Base-by-base conservation (phyloP, 2,888 invertebrate genomes). In the Polydrusus cervinus region DNA sequence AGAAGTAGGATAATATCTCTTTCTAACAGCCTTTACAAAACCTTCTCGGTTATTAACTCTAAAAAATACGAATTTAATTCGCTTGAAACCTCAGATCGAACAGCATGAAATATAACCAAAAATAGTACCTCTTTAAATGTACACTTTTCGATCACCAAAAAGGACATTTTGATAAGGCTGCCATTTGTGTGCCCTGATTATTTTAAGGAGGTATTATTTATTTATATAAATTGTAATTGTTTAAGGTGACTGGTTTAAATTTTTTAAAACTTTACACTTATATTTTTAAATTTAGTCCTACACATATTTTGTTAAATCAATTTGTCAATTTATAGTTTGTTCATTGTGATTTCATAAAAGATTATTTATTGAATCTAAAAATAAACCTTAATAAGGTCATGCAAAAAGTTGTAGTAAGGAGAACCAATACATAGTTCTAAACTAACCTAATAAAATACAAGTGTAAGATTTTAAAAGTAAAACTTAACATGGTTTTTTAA, bases 1-100 rank as follows among this genome's bases (percentile, higher is more conserved):
- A 78, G 71, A 74, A 69, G 74, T 80, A 81, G 78, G 77, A 77
- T 79, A 79, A 74, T 73, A 69, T 76, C 69, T 55, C 62, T 69
- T 74, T 62, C 62, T 64, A 57, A 64, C 64, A 74, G 53, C 61
- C 57, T 74, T 67, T 73, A 67, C 62, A 62, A 67, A 65, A 47
- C 14, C n/a, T 49, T 53, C 66, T 66, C 53, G 40, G 55, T 34
- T 34, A 67, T 55, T 51, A 18, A 53, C 53, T 40, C 38, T 53
- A 55, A 66, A 65, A 49, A 30, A 43, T 55, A 53, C 53, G 67
- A 67, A 67, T 67, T 38, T 51, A 67, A 43, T 67, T 53, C 67
- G 67, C 55, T 55, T n/a, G 20, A 34, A 53, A 66, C 16, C 18
- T 51, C 49, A 66, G 66, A 55, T 55, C 38, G 55, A 20, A 30